Evolutionary conservation across 1,140 invertebrate species (phyloP), one percentile per base, ranked within the genome.

Genomic region (Megalonaias nervosa): DNA sequence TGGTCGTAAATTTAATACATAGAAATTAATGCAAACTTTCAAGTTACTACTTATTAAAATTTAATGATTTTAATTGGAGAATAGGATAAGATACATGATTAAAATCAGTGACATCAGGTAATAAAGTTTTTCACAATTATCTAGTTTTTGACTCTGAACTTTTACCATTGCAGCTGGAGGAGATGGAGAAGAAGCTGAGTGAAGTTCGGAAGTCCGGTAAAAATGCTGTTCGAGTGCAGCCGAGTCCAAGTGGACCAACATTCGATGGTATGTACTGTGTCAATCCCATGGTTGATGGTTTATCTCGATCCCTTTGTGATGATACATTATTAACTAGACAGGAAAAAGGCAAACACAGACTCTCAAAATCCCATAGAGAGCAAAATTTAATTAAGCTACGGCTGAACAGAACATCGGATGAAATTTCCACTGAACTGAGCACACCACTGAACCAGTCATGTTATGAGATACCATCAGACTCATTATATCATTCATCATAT

Each of bases 151-250:
- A 67, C 55, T 67, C 31, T 64, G 17, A 15, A 60, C 56, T 81
- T 58, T 77, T 75, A 68, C 67, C 74, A 16, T 88, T 87, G 71
- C 87, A 88, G 88, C 75, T 91, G 58, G 88, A 90, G 71, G 90
- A 91, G 31, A 88, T 91, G 83, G 90, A 91, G 84, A 87, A 89
- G 82, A 90, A 88, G 66, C 72, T 91, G 65, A 80, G 79, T 38
- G 87, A 89, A 48, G 77, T 84, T 69, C 78, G 78, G 57, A 81
- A 82, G 60, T 77, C 76, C 26, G 74, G 70, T 17, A 80, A 81
- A 38, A 76, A 80, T 31, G 60, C 78, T 1, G 76, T 74, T 65
- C 76, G 72, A 59, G 68, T 65, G 16, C 17, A 66, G 70, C 66
- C 67, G 58, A 59, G 70, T 62, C 67, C 60, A 57, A 31, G 71